Percentiles rank a stretch among this genome's conserved stretches.
Conservation (phyloP, 1,140 invertebrate species). For the Trichomalopsis sarcophagae region DNA sequence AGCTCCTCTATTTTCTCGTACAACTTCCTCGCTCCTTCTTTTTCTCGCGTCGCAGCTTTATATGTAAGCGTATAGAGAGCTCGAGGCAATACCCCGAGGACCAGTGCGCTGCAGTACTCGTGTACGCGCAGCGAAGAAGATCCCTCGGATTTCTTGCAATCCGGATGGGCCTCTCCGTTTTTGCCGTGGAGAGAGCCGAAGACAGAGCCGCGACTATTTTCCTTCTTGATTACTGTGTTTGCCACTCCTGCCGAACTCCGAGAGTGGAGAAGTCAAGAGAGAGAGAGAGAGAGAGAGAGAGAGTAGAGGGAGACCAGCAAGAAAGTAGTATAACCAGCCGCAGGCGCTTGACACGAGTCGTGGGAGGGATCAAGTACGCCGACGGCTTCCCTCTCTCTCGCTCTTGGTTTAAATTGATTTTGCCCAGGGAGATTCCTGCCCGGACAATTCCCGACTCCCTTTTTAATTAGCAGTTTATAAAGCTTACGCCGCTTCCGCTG, state of each 20-base stretch:
- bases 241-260: conserved; percentile 59
- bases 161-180: conserved; percentile 48
- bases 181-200: conserved; percentile 43
- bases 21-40: conserved; percentile 2
- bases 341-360: conserved; percentile 16
- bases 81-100: conserved; percentile 43
- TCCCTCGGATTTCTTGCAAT: conserved; percentile 56
- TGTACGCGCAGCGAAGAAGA: conserved; percentile 12
- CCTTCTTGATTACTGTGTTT: conserved; percentile 66
- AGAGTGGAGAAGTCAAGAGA: conserved; percentile 39
- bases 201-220: conserved; percentile 59
- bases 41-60: background rate
- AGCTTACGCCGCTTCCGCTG: background rate
- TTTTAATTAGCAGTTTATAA: conserved; percentile 26
- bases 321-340: conserved; percentile 17
- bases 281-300: background rate
- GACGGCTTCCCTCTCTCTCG: background rate
- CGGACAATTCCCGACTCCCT: background rate
- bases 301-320: conserved; percentile 5
- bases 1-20: conserved; percentile 8
- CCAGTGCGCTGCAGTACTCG: conserved; percentile 25
- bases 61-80: conserved; percentile 37
- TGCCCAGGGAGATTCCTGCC: background rate
- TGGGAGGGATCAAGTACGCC: conserved; percentile 1
- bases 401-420: conserved; percentile 1